Conservation (phyloP, 2,113 vertebrate species). For the Azemiops feae region DNA sequence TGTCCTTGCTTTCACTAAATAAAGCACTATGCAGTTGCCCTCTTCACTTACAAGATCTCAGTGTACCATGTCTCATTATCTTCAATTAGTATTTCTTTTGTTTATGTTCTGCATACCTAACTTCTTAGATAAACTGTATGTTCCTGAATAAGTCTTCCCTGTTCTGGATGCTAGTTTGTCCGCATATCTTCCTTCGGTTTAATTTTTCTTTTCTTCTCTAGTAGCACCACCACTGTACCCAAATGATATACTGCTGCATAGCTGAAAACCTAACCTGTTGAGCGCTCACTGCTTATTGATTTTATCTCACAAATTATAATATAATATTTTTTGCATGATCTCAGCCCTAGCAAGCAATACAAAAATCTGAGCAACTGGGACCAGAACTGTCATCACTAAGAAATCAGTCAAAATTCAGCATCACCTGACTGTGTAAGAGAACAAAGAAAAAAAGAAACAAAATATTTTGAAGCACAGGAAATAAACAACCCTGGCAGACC, state of each 20-base stretch:
- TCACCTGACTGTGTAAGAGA: neutral
- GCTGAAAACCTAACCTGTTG: neutral
- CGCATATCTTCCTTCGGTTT: neutral
- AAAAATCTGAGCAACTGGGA: neutral
- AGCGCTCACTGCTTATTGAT: neutral
- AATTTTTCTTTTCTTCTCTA: neutral
- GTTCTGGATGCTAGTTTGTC: neutral
- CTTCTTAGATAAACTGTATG: neutral
- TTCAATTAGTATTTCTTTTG: neutral
- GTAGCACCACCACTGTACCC: neutral
- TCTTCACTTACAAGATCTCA: neutral
- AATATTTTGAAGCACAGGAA: constrained; percentile 1
- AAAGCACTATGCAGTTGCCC: neutral
- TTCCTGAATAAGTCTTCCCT: neutral
- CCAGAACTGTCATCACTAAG: neutral
- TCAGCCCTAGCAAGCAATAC: neutral
- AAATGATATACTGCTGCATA: neutral
- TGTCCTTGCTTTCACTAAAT: neutral
- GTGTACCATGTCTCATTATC: neutral
- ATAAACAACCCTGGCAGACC: neutral
- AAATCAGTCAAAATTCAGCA: neutral
- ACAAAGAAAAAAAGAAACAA: neutral
- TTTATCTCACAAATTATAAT: neutral
- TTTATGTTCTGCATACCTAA: neutral
- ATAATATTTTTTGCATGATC: neutral